Conservation (phyloP, 2,888 invertebrate genomes). For the Galerucella pusilla region DNA sequence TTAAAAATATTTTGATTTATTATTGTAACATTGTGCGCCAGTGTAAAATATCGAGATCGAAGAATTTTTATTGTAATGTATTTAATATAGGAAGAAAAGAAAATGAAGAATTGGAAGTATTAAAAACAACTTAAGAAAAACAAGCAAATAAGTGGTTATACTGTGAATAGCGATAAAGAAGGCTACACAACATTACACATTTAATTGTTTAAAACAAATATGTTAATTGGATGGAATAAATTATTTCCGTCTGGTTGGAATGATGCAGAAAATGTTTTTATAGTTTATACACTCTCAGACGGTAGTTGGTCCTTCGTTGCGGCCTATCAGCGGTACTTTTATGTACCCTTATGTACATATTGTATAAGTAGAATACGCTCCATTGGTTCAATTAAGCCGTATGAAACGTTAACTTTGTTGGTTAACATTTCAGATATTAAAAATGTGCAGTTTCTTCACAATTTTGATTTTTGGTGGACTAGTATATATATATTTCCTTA, state of each 20-base stretch:
- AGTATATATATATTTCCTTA: too few species aligned
- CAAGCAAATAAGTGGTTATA: neutral
- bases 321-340: too few species aligned
- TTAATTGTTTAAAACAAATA: neutral
- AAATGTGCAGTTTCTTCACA: too few species aligned
- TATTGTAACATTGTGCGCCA: neutral
- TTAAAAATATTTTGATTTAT: slow-evolving; percentile 33
- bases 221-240: neutral
- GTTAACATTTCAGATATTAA: too few species aligned
- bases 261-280: neutral
- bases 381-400: too few species aligned
- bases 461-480: too few species aligned
- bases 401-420: too few species aligned
- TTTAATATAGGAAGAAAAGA: neutral
- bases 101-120: neutral
- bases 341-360: too few species aligned
- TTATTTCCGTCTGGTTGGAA: neutral
- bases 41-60: slow-evolving; percentile 1
- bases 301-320: too few species aligned
- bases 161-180: neutral
- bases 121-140: neutral
- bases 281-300: neutral
- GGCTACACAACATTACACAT: neutral
- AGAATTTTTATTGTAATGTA: neutral
- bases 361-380: too few species aligned